Evolutionary conservation across 2,888 invertebrate species (phyloP).

Genomic region (Synergus umbraculus): DNA sequence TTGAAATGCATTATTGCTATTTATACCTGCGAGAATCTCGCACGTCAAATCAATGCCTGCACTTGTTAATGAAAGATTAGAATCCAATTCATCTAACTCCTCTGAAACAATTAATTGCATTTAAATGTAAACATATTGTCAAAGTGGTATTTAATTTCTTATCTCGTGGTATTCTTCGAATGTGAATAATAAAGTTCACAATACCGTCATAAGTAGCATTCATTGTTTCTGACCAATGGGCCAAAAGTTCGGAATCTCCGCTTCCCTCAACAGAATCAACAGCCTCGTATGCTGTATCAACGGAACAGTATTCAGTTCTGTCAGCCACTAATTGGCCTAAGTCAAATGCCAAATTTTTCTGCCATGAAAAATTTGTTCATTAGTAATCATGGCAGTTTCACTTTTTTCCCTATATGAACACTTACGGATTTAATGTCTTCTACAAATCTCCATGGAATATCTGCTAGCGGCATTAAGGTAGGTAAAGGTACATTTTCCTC

Average conservation of each 20-base stretch:
- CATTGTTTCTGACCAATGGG: constrained; percentile 70
- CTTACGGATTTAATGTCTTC: constrained; percentile 75
- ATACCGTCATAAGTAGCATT: constrained; percentile 69
- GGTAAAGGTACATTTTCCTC: constrained; percentile 64
- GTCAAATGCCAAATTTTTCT: constrained; percentile 64
- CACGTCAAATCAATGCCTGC: constrained; percentile 77
- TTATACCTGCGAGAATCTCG: constrained; percentile 77
- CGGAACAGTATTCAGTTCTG: constrained; percentile 80
- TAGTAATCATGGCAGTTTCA: background rate
- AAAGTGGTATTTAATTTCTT: background rate
- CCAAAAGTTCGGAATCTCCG: constrained; percentile 70
- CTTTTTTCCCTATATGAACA: background rate
- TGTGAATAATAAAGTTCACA: constrained; percentile 15
- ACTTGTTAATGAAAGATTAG: constrained; percentile 78
- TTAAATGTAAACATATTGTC: constrained; percentile 36
- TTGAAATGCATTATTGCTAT: constrained; percentile 75
- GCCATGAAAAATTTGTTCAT: constrained; percentile 30
- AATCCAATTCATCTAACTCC: constrained; percentile 79
- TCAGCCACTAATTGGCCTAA: constrained; percentile 69
- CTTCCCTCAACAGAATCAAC: constrained; percentile 80
- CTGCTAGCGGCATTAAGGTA: constrained; percentile 71
- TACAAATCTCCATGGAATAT: constrained; percentile 78
- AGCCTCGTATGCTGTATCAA: constrained; percentile 82
- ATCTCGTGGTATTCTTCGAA: background rate
- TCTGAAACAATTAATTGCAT: constrained; percentile 68